phyloP scores from a whole-genome alignment of 2,113 vertebrate genomes.

The Xiphophorus couchianus region DNA sequence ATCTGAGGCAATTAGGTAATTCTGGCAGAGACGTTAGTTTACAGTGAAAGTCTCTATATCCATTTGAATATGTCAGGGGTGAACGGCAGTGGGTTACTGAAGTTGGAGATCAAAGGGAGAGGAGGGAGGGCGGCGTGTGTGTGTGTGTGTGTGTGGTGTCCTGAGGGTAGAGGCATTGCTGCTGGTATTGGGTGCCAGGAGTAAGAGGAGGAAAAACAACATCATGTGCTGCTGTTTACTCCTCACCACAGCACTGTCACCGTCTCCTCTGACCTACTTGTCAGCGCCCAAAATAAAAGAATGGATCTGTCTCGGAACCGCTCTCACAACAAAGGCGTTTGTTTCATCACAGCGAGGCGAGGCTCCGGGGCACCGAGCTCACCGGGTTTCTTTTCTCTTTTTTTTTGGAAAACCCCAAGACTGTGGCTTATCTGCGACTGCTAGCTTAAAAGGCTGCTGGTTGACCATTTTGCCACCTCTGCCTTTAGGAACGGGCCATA shows the following conservation, averaged over 20 bases:
- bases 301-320: slow-evolving; percentile 77
- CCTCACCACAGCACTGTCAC: slow-evolving; percentile 79
- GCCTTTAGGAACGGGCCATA: slow-evolving; percentile 55
- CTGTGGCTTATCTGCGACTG: slow-evolving; percentile 48
- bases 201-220: slow-evolving; percentile 80
- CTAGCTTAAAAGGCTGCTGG: slow-evolving; percentile 30
- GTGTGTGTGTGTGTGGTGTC: slow-evolving; percentile 63
- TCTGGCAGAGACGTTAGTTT: slow-evolving; percentile 36
- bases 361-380: slow-evolving; percentile 48
- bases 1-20: slow-evolving; percentile 45
- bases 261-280: slow-evolving; percentile 83
- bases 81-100: slow-evolving; percentile 62
- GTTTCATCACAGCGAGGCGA: slow-evolving; percentile 60
- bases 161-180: slow-evolving; percentile 67
- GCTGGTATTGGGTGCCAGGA: slow-evolving; percentile 78
- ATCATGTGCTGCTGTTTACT: slow-evolving; percentile 85
- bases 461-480: slow-evolving; percentile 56
- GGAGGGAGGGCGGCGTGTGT: slow-evolving; percentile 39
- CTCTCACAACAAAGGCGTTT: slow-evolving; percentile 74
- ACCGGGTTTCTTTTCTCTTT: neutral
- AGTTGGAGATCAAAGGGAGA: slow-evolving; percentile 57
- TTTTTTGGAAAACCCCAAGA: slow-evolving; percentile 61
- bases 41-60: slow-evolving; percentile 53
- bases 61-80: slow-evolving; percentile 77
- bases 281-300: slow-evolving; percentile 82